phyloP scores from a whole-genome alignment of 2,113 vertebrate genomes.

The Cinclus cinclus region DNA sequence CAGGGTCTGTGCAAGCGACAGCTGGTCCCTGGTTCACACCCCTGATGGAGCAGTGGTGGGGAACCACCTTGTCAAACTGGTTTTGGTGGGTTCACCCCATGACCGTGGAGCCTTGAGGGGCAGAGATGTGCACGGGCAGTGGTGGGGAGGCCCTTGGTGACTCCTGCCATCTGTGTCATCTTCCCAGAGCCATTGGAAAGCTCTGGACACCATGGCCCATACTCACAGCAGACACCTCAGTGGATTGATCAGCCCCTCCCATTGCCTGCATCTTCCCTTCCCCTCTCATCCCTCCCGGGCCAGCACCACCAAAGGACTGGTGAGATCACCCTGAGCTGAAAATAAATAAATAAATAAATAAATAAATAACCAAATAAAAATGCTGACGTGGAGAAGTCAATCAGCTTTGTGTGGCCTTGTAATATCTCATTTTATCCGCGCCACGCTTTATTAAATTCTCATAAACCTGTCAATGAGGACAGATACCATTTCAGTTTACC shows the following conservation, averaged over 20 bases:
- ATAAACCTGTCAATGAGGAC: constrained; percentile 87
- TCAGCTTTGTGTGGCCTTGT: constrained; percentile 70
- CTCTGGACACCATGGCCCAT: rapidly evolving
- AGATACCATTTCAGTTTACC: constrained; percentile 83
- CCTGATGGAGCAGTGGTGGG: rapidly evolving
- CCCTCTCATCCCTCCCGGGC: not conserved
- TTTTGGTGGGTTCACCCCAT: not conserved
- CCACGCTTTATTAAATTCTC: constrained; percentile 89
- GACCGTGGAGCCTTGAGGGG: rapidly evolving
- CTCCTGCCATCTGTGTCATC: not conserved
- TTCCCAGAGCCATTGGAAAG: rapidly evolving
- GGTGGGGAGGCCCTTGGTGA: not conserved
- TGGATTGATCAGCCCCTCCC: not conserved
- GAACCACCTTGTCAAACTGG: not conserved
- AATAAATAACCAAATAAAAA: constrained; percentile 65
- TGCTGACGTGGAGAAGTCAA: constrained; percentile 74
- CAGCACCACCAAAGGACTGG: not conserved
- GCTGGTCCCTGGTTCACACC: not conserved
- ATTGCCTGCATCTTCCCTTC: not conserved
- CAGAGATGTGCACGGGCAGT: rapidly evolving
- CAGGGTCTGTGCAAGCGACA: not conserved
- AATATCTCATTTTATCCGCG: constrained; percentile 83
- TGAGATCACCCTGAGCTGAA: not conserved
- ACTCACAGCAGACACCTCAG: not conserved
- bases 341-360: constrained; percentile 49